A percentile compares a stretch with the other conserved stretches of the same genome.
phyloP scores from a whole-genome alignment of 2,797 vertebrate species.

The Acrossocheilus wenchowensis region DNA sequence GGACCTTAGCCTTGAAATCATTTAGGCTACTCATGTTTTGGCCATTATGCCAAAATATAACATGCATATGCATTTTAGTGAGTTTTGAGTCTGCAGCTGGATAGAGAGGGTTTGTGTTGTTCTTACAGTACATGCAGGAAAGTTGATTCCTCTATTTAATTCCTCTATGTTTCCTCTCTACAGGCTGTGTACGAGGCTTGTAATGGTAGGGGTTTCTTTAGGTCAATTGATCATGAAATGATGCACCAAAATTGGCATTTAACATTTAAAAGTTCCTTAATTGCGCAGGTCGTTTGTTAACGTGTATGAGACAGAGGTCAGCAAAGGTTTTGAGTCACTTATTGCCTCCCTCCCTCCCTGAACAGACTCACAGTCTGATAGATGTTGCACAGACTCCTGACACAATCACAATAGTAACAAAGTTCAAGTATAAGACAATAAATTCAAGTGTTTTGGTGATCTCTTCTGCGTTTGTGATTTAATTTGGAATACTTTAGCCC shows the following conservation, averaged over 20 bases:
- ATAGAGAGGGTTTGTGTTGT: background rate
- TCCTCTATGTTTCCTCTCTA: background rate
- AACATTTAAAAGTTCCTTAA: conserved; percentile 1
- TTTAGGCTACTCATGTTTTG: background rate
- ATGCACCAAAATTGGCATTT: background rate
- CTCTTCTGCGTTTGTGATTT: background rate
- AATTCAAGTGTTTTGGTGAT: conserved; percentile 2
- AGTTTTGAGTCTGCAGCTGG: background rate
- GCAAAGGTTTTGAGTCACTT: background rate
- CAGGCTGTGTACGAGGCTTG: background rate
- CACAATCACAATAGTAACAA: conserved; percentile 38
- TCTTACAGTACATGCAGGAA: background rate
- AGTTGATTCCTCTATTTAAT: background rate
- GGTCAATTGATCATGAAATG: background rate
- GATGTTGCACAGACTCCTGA: conserved; percentile 17
- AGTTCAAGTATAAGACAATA: conserved; percentile 45
- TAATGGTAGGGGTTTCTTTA: background rate
- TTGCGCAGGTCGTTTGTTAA: conserved; percentile 8
- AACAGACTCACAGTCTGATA: background rate
- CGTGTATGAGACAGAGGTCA: conserved; percentile 33
- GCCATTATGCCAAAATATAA: background rate
- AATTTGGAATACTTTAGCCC: conserved; percentile 16
- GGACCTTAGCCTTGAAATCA: background rate
- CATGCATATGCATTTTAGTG: background rate
- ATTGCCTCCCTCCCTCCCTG: conserved; percentile 40